Percentiles rank a stretch among this genome's conserved stretches.
phyloP scores from a whole-genome alignment of 92 coral and sea anemone species.

The Phenganax subtilis region DNA sequence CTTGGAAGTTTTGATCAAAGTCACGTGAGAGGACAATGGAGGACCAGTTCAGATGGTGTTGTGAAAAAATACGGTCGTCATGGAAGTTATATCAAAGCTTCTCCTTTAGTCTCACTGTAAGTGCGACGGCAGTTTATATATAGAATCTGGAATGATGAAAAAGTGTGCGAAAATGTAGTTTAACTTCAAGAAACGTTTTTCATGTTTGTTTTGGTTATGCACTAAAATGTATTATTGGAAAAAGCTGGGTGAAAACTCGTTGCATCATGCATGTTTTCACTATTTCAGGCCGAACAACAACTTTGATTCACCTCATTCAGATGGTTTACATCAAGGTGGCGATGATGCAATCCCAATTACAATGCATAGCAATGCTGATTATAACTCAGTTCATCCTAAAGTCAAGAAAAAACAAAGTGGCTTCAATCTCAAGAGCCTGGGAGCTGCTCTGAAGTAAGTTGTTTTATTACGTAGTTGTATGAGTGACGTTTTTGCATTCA shows the following conservation, averaged over 20 bases:
- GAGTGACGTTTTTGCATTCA: neutral
- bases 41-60: slow-evolving; percentile 38
- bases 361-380: slow-evolving; percentile 90
- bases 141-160: neutral
- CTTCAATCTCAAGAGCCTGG: slow-evolving; percentile 57
- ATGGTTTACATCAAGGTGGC: neutral
- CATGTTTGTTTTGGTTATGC: too few species aligned
- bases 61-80: slow-evolving; percentile 28
- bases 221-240: too few species aligned
- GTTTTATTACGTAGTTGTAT: neutral
- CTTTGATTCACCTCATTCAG: neutral
- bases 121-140: neutral
- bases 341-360: slow-evolving; percentile 84
- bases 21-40: slow-evolving; percentile 30
- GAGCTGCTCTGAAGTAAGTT: slow-evolving; percentile 38
- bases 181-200: neutral
- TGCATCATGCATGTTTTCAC: neutral
- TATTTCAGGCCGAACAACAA: slow-evolving; percentile 13
- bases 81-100: slow-evolving; percentile 1
- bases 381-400: slow-evolving; percentile 83
- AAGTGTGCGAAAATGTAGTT: too few species aligned
- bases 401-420: slow-evolving; percentile 67
- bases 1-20: slow-evolving; percentile 13
- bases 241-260: neutral
- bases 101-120: slow-evolving; percentile 29